Evolutionary conservation across 2,797 vertebrate species (phyloP), one percentile per base, ranked within the genome.

Genomic region (Neosalanx taihuensis): DNA sequence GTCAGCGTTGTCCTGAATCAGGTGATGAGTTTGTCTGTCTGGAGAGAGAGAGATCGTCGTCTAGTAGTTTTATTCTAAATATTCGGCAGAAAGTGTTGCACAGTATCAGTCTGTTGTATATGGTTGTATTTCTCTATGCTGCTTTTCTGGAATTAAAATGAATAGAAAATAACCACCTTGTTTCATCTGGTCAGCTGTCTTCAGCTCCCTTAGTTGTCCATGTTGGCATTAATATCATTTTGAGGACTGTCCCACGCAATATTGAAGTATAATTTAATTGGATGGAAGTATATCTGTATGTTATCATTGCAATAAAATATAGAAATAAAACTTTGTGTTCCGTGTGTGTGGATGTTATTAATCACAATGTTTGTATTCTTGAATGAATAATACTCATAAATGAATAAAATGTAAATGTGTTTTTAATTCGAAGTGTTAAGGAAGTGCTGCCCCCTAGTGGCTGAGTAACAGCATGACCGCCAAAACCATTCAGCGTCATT

Each of bases 281-380:
- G 92, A 88, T 90, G 83, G 84, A 91, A 87, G 85, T 91, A 89
- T 92, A 91, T 89, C 84, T 92, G 89, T n/a, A n/a, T 91, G 85
- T 90, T 92, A 92, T 92, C 85, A 92, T 92, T 92, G 89, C 92
- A 93, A 93, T 93, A 93, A 93, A 89, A 86, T 84, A 84, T 87
- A 91, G 86, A 91, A 92, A 88, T 81, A 81, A 81, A 87, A 62
- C 5, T 0, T n/a, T 57, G 46, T 78, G 53, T 61, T 72, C 66
- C 73, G 49, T n/a, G 41, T 71, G 68, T 56, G 18, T n/a, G 51
- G 51, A 56, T 17, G 15, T 37, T 37, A 9, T 37, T 37, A 37
- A 37, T 37, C 7, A 37, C 35, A 35, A 9, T 37, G 6, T 9
- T 37, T 37, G 35, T 37, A 37, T 9, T 37, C 35, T 26, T 26